Conservation (phyloP, 92 coral and sea anemone genomes). For the Diadumene lineata region DNA sequence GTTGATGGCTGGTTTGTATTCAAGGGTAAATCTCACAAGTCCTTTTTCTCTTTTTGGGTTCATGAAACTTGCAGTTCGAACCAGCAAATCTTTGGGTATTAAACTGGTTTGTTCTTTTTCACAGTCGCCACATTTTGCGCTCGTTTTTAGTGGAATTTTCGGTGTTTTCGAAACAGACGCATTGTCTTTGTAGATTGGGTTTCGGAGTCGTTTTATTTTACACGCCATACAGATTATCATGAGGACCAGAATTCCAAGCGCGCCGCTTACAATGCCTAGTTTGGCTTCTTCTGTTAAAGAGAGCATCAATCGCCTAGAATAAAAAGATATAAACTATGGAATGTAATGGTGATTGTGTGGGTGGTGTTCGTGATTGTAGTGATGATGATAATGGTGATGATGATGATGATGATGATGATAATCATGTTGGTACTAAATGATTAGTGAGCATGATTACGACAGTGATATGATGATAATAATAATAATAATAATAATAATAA, state of each 20-base stretch:
- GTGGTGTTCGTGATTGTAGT: background rate
- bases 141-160: constrained; percentile 30
- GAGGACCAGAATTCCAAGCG: constrained; percentile 68
- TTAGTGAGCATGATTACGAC: no score
- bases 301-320: constrained; percentile 47
- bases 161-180: constrained; percentile 14
- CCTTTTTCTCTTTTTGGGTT: constrained; percentile 67
- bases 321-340: background rate
- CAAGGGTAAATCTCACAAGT: constrained; percentile 57
- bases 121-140: constrained; percentile 67
- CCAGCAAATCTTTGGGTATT: background rate
- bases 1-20: constrained; percentile 48
- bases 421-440: no score
- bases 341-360: no score
- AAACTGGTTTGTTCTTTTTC: constrained; percentile 38
- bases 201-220: constrained; percentile 76
- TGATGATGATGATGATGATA: background rate
- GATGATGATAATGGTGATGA: constrained; percentile 10
- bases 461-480: no score
- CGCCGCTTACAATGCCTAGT: constrained; percentile 86
- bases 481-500: no score
- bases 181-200: constrained; percentile 51
- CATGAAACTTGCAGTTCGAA: constrained; percentile 36
- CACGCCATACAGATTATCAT: constrained; percentile 94
- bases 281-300: constrained; percentile 75